Percentiles rank a stretch among this genome's conserved stretches.
phyloP scores from a whole-genome alignment of 2,797 vertebrate species.

The Sylvilagus floridanus region DNA sequence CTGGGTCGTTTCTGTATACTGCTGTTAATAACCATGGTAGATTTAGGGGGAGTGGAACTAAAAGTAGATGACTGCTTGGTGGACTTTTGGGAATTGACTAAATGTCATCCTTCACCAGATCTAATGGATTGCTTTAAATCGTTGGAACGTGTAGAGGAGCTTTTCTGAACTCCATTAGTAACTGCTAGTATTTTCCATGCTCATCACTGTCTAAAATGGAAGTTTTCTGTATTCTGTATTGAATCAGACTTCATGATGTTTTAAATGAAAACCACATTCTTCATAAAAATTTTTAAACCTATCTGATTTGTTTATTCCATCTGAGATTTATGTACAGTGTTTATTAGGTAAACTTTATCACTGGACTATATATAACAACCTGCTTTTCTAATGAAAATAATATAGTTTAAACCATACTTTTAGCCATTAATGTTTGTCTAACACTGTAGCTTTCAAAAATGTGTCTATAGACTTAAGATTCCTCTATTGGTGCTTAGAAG shows the following conservation, averaged over 20 bases:
- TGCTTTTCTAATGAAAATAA: conserved; percentile 42
- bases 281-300: conserved; percentile 25
- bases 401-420: conserved; percentile 41
- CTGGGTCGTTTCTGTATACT: conserved; percentile 42
- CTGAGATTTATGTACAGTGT: conserved; percentile 31
- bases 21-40: not conserved
- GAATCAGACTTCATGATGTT: conserved; percentile 15
- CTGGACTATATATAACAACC: not conserved
- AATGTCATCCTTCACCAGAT: not conserved
- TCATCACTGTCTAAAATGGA: conserved; percentile 47
- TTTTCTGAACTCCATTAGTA: conserved; percentile 23
- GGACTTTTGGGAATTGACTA: conserved; percentile 30
- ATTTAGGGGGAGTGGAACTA: not conserved
- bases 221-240: not conserved
- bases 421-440: conserved; percentile 21
- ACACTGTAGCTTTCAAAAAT: conserved; percentile 44
- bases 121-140: conserved; percentile 29
- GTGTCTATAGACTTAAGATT: not conserved
- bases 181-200: conserved; percentile 13
- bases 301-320: conserved; percentile 34
- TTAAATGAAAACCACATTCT: conserved; percentile 48
- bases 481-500: conserved; percentile 3
- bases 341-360: conserved; percentile 54
- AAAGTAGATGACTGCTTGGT: conserved; percentile 6
- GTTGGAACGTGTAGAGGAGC: not conserved